These are phyloP conservation scores for Spondyliosoma cantharus DNA, from an alignment of 2,797 vertebrate genomes.

Conservation along the genomic window DNA sequence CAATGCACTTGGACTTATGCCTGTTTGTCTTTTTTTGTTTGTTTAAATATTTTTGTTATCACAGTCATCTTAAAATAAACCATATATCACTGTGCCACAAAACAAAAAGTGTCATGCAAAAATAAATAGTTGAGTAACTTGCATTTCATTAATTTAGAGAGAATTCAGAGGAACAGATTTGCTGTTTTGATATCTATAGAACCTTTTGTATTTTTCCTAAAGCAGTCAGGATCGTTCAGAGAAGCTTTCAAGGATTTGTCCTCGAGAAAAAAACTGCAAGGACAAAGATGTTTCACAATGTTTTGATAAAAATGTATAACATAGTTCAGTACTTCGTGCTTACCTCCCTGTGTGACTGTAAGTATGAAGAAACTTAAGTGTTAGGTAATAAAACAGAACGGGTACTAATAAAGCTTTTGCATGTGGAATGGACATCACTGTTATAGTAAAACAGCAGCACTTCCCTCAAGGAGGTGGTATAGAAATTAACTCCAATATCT, in stretches of 20 bases:
- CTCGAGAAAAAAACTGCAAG: not conserved
- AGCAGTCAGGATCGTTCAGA: not conserved
- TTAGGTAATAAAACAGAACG: not conserved
- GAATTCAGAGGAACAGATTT: not conserved
- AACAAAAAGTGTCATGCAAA: not conserved
- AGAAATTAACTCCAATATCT: not conserved
- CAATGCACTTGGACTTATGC: not conserved
- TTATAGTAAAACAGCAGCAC: not conserved
- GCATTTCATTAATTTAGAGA: not conserved
- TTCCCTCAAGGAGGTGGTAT: no score
- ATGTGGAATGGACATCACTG: not conserved
- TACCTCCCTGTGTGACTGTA: not conserved
- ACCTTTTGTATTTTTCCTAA: not conserved
- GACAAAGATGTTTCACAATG: conserved; percentile 1
- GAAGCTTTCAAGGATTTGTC: not conserved
- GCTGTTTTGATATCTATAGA: not conserved
- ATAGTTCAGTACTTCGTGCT: conserved; percentile 6
- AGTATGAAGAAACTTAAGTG: not conserved
- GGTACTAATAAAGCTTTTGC: not conserved
- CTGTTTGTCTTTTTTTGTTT: not conserved
- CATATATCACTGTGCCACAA: not conserved
- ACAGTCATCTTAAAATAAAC: not conserved
- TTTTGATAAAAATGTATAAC: not conserved
- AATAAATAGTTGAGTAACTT: no score
- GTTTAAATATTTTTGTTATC: not conserved